These are phyloP conservation scores for Andinoacara biseriatus DNA, from an alignment of 2,113 vertebrate genomes.

Conservation along the genomic window DNA sequence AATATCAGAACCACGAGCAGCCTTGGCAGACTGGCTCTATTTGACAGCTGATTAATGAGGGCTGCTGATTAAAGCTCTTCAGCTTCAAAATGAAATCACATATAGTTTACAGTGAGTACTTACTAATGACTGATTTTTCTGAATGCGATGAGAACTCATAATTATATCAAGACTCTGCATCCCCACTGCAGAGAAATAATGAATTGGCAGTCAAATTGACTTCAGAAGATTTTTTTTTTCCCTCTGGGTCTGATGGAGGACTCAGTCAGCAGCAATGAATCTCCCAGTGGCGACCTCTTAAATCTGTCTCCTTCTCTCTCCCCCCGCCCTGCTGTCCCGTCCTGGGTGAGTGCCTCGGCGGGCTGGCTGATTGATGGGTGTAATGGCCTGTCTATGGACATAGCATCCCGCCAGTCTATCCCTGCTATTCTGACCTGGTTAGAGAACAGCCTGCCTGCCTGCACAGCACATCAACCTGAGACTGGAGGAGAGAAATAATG, in stretches of 20 bases:
- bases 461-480: constrained; percentile 16
- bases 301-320: constrained; percentile 34
- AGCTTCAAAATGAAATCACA: not conserved
- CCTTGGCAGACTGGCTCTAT: not conserved
- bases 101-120: not conserved
- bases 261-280: constrained; percentile 36
- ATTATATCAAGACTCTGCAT: not conserved
- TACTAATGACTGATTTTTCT: not conserved
- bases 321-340: constrained; percentile 18
- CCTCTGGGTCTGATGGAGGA: constrained; percentile 15
- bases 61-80: not conserved
- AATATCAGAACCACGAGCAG: not conserved
- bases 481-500: constrained; percentile 1
- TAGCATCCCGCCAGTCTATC: constrained; percentile 14
- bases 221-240: constrained; percentile 7
- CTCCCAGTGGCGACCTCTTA: constrained; percentile 32
- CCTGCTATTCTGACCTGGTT: constrained; percentile 37
- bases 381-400: constrained; percentile 53
- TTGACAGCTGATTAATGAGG: not conserved
- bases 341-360: constrained; percentile 27
- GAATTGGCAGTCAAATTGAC: constrained; percentile 15
- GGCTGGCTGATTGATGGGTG: constrained; percentile 55
- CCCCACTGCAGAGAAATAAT: not conserved
- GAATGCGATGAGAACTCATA: not conserved
- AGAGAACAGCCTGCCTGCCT: constrained; percentile 20